Evolutionary conservation across 2,888 invertebrate genomes (phyloP).

Genomic region (Tachystola acroxantha): DNA sequence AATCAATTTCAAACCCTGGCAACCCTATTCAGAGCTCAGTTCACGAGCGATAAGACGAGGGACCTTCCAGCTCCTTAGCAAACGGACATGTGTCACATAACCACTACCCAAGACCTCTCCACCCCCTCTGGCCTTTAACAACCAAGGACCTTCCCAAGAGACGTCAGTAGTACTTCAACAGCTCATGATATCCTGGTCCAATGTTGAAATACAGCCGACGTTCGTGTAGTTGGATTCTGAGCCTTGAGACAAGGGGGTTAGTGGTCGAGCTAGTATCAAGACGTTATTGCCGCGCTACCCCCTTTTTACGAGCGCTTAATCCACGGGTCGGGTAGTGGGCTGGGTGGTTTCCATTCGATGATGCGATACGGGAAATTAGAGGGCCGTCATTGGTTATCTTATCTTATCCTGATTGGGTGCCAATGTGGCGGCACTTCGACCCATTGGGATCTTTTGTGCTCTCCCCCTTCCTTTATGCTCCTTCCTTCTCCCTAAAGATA

Average conservation of each 20-base stretch:
- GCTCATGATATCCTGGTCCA: background rate
- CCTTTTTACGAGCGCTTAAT: constrained; percentile 72
- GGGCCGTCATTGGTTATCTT: no score
- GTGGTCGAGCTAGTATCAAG: constrained; percentile 50
- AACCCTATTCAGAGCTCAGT: constrained; percentile 5
- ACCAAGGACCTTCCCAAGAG: no score
- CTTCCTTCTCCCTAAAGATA: no score
- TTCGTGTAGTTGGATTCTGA: constrained; percentile 10
- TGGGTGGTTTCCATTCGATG: constrained; percentile 27
- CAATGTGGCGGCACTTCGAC: no score
- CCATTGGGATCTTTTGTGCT: no score
- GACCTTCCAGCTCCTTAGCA: constrained; percentile 38
- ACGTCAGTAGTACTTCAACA: background rate
- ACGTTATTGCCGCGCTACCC: constrained; percentile 64
- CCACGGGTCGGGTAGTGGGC: constrained; percentile 44
- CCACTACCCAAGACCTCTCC: background rate
- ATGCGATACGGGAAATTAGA: constrained; percentile 19
- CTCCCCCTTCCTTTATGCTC: no score
- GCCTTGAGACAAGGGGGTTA: constrained; percentile 19
- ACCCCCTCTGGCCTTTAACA: background rate
- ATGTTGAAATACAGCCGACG: background rate
- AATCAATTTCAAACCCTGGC: no score
- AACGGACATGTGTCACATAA: constrained; percentile 53
- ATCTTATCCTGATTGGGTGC: no score
- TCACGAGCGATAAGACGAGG: constrained; percentile 21